Percentiles rank a stretch among this genome's conserved stretches.
These are phyloP conservation scores for Rosalia funebris DNA, from an alignment of 2,888 invertebrate genomes.

Conservation along the genomic window DNA sequence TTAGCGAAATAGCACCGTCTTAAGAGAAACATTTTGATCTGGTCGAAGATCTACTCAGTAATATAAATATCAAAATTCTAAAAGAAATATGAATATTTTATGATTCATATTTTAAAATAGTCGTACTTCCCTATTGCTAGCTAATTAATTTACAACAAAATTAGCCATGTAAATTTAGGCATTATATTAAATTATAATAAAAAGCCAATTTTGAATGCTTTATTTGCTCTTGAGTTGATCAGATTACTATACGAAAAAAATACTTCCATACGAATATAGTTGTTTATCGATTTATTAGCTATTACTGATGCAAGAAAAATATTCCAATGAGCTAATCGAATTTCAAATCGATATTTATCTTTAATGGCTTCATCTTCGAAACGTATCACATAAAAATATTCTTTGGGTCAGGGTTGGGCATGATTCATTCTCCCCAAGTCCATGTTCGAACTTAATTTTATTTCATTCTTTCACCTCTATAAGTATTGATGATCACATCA, in stretches of 20 bases:
- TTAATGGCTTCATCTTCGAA: background rate
- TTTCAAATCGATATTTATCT: background rate
- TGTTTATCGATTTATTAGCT: background rate
- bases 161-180: constrained; percentile 20
- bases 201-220: constrained; percentile 17
- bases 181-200: constrained; percentile 22
- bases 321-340: background rate
- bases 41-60: too few species aligned
- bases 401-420: too few species aligned
- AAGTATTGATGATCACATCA: too few species aligned
- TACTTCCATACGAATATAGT: background rate
- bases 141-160: constrained; percentile 18
- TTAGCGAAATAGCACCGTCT: too few species aligned
- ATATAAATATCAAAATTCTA: too few species aligned
- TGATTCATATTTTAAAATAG: background rate
- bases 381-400: too few species aligned
- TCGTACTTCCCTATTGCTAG: background rate
- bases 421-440: too few species aligned
- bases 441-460: too few species aligned
- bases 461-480: too few species aligned
- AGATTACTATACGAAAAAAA: background rate
- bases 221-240: constrained; percentile 13
- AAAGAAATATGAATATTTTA: background rate
- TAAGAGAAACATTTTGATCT: too few species aligned
- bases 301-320: background rate